Evolutionary conservation across 2,797 vertebrate genomes (phyloP).

Genomic region (Tenualosa ilisha): DNA sequence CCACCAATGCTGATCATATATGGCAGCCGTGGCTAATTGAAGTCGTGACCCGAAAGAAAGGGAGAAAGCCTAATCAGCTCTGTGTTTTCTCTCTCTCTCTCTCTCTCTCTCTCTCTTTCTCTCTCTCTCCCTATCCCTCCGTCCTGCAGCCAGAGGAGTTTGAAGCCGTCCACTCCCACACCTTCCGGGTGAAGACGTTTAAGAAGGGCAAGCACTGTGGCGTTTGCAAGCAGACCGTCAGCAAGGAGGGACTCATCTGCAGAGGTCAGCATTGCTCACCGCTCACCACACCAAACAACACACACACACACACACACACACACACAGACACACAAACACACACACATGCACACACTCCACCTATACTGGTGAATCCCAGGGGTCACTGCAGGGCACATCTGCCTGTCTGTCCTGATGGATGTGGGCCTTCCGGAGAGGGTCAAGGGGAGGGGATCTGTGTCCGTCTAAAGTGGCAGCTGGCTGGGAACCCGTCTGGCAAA

Average conservation of each 20-base stretch:
- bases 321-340: background rate
- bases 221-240: constrained; percentile 88
- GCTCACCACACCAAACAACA: background rate
- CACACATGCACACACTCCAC: constrained; percentile 4
- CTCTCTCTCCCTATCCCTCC: background rate
- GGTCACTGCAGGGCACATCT: background rate
- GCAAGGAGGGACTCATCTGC: constrained; percentile 89
- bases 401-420: constrained; percentile 10
- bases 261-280: constrained; percentile 78
- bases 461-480: constrained; percentile 13
- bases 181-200: constrained; percentile 92
- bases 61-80: background rate
- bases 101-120: background rate
- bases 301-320: background rate
- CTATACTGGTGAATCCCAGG: constrained; percentile 14
- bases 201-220: constrained; percentile 92
- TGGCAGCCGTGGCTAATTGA: background rate
- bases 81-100: background rate
- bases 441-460: background rate
- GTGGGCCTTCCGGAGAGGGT: background rate
- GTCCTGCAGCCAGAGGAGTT: constrained; percentile 86
- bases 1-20: background rate
- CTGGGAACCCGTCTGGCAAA: constrained; percentile 3
- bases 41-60: background rate
- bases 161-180: constrained; percentile 86